Percentiles rank a stretch among this genome's conserved stretches.
phyloP scores from a whole-genome alignment of 2,888 invertebrate genomes.

The Lasioglossum figueresi region DNA sequence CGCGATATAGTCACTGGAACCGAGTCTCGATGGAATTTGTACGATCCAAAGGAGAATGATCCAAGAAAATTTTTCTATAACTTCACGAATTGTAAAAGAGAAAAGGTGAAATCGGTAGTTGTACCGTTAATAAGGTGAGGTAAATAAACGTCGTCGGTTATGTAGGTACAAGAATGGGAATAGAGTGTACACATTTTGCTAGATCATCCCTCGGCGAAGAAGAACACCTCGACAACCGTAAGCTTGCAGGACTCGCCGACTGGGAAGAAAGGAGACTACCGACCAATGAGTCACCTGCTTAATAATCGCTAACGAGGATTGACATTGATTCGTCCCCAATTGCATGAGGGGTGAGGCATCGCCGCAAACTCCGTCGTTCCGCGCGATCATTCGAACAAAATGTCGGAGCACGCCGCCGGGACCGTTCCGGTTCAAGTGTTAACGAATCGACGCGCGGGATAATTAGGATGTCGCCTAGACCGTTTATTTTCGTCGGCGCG shows the following conservation, averaged over 20 bases:
- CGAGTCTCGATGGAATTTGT: no score
- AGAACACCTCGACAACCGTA: neutral
- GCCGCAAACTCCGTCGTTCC: neutral
- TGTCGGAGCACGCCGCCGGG: conserved; percentile 10
- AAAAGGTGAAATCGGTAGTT: no score
- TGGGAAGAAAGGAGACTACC: neutral
- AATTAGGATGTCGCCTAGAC: conserved; percentile 45
- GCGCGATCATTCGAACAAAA: conserved; percentile 27
- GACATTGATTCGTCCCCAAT: conserved; percentile 23
- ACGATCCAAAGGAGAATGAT: no score
- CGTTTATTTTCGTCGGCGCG: conserved; percentile 36
- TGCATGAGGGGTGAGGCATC: neutral
- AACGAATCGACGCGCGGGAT: conserved; percentile 22
- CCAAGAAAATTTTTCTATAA: no score
- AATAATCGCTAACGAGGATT: conserved; percentile 15
- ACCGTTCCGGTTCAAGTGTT: conserved; percentile 41
- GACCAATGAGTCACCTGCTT: conserved; percentile 5
- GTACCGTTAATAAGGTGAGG: no score
- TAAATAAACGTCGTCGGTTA: no score
- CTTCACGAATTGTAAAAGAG: no score
- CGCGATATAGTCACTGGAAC: no score
- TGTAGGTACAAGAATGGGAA: no score
- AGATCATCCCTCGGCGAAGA: neutral
- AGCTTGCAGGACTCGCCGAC: neutral
- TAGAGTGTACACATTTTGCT: neutral